Percentiles rank a stretch among this genome's conserved stretches.
Conservation (phyloP, 1,140 invertebrate genomes). For the Vollenhovia emeryi region DNA sequence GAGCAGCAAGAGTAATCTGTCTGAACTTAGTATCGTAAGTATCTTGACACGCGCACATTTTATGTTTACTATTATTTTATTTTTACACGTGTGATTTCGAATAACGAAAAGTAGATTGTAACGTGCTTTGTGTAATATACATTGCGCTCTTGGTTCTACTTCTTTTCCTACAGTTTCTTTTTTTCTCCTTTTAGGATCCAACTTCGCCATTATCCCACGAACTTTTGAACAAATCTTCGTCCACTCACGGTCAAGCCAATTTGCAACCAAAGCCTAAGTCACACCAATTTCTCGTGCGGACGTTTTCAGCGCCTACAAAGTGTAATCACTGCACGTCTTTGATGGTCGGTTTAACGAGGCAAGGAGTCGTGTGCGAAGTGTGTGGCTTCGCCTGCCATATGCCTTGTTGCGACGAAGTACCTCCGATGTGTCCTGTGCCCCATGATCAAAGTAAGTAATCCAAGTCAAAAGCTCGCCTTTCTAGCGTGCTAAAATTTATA, state of each 20-base stretch:
- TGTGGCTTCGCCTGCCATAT: constrained; percentile 99
- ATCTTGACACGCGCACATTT: background rate
- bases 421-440: constrained; percentile 96
- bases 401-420: constrained; percentile 97
- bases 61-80: too few species aligned
- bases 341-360: constrained; percentile 97
- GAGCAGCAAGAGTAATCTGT: constrained; percentile 94
- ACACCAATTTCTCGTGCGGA: constrained; percentile 97
- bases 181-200: constrained; percentile 86
- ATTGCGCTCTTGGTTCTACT: too few species aligned
- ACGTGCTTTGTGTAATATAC: too few species aligned
- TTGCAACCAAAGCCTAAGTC: constrained; percentile 90
- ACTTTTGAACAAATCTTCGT: constrained; percentile 81
- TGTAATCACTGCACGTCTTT: constrained; percentile 99
- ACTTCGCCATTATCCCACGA: constrained; percentile 87
- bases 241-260: constrained; percentile 79
- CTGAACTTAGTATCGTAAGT: constrained; percentile 92
- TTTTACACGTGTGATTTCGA: too few species aligned
- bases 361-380: constrained; percentile 97
- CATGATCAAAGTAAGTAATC: constrained; percentile 93
- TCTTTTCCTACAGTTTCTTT: background rate
- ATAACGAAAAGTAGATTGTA: too few species aligned
- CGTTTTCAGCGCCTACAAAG: constrained; percentile 97
- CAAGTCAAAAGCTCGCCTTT: background rate
- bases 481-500: background rate